These are phyloP conservation scores for Andrena cerasifolii DNA, from an alignment of 1,140 invertebrate genomes.

Conservation along the genomic window DNA sequence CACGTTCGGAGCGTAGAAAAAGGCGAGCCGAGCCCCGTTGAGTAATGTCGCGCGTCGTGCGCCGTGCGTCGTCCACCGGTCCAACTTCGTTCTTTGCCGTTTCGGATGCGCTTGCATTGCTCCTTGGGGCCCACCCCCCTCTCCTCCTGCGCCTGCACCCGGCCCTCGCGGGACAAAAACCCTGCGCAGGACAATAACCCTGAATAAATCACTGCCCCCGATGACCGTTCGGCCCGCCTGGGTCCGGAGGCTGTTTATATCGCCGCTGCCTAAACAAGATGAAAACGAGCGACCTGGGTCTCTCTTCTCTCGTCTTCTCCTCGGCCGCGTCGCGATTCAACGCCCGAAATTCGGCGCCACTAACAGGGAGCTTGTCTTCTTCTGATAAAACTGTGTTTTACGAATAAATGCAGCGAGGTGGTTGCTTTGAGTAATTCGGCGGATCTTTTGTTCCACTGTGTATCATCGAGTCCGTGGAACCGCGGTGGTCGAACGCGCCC, in stretches of 20 bases:
- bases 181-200: slow-evolving; percentile 70
- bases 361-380: too few species aligned
- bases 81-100: slow-evolving; percentile 56
- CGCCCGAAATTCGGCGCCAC: too few species aligned
- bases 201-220: slow-evolving; percentile 69
- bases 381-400: too few species aligned
- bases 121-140: slow-evolving; percentile 20
- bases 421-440: too few species aligned
- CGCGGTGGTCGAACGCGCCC: too few species aligned
- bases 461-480: too few species aligned
- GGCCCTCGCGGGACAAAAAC: slow-evolving; percentile 66
- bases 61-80: slow-evolving; percentile 29
- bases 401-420: too few species aligned
- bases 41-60: slow-evolving; percentile 57
- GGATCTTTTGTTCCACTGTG: too few species aligned
- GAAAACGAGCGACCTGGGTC: slow-evolving; percentile 49
- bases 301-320: slow-evolving; percentile 14
- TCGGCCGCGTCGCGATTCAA: too few species aligned
- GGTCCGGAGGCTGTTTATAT: slow-evolving; percentile 43
- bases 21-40: slow-evolving; percentile 27
- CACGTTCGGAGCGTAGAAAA: slow-evolving; percentile 44
- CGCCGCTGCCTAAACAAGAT: slow-evolving; percentile 59
- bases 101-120: slow-evolving; percentile 40
- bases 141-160: too few species aligned
- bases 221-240: slow-evolving; percentile 49